A percentile compares a stretch with the other conserved stretches of the same genome.
Evolutionary conservation across 2,888 invertebrate species (phyloP).

Genomic region (Eristalinus sepulchralis): DNA sequence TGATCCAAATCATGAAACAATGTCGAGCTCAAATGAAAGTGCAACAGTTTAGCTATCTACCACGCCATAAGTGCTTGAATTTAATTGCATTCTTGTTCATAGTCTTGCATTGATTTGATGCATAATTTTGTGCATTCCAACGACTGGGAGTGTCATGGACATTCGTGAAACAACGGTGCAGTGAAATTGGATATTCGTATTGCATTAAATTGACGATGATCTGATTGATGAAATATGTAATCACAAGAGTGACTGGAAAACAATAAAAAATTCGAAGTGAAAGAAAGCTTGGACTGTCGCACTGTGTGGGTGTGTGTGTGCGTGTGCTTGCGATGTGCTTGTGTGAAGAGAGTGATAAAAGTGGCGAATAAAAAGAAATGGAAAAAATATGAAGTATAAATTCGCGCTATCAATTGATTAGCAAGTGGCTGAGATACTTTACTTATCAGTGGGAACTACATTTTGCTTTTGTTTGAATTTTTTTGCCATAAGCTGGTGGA

Average conservation of each 20-base stretch:
- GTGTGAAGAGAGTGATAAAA: constrained; percentile 17
- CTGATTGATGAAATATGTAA: background rate
- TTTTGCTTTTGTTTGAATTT: background rate
- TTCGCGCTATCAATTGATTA: constrained; percentile 38
- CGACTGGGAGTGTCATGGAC: background rate
- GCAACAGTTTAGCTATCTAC: constrained; percentile 4
- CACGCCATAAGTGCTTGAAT: background rate
- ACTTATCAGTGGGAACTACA: background rate
- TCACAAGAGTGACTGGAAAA: background rate
- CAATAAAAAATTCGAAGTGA: background rate
- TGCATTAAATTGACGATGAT: background rate
- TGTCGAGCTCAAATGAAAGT: constrained; percentile 1
- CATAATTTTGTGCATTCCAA: background rate
- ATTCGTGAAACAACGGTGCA: background rate
- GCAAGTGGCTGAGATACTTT: constrained; percentile 29
- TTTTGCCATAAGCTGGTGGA: background rate
- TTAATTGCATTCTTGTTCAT: background rate
- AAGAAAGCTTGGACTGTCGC: background rate
- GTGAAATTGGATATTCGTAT: background rate
- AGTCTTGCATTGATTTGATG: background rate
- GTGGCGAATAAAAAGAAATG: background rate
- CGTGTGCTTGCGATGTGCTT: background rate
- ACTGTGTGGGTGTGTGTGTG: background rate
- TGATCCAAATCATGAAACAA: background rate
- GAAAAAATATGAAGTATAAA: background rate